Base-by-base conservation (phyloP, 1,140 invertebrate species). In the Zaprionus davidi region DNA sequence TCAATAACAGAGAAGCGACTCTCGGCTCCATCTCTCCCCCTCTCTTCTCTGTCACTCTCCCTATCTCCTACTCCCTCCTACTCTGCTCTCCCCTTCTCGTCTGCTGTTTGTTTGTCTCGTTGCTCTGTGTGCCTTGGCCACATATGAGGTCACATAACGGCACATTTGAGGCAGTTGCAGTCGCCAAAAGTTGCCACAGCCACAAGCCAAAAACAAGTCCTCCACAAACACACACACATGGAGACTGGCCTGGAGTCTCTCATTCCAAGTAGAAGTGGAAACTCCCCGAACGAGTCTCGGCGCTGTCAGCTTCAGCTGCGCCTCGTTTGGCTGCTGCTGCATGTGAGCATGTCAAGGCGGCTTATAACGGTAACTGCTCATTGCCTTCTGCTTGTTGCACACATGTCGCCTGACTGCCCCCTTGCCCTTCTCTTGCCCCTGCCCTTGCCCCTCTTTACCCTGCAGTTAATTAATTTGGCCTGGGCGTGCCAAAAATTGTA, bases 101-200 rank as follows among this genome's bases (percentile, higher is more conserved):
- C 31, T 34, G 31, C 31, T 34, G 31, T 34, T 70, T 36, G 34
- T 3, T 11, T 53, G 38, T 38, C 60, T 49, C 41, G 44, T 49
- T 65, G 15, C n/a, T 44, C 15, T 17, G 41, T 31, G 66, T 77
- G 62, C 65, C 58, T 84, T 84, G 81, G 71, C 82, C 82, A 59
- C 66, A 86, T 87, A 87, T 87, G 82, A 77, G 82, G 82, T 82
- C 82, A 87, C 53, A 81, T 86, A 86, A 86, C 82, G 83, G 82
- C 57, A 60, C 66, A 76, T 53, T 67, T 63, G 74, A 58, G 64
- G 66, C 78, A 64, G 72, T 68, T 62, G 71, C 44, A 44, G 46
- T 57, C 38, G 53, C 55, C 67, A 51, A 49, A 62, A 69, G 58
- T 57, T 60, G 66, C 71, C 60, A 70, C 71, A 70, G 78, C 67